Evolutionary conservation across 92 coral and sea anemone genomes (phyloP).

Genomic region (Epizoanthus stellaris): DNA sequence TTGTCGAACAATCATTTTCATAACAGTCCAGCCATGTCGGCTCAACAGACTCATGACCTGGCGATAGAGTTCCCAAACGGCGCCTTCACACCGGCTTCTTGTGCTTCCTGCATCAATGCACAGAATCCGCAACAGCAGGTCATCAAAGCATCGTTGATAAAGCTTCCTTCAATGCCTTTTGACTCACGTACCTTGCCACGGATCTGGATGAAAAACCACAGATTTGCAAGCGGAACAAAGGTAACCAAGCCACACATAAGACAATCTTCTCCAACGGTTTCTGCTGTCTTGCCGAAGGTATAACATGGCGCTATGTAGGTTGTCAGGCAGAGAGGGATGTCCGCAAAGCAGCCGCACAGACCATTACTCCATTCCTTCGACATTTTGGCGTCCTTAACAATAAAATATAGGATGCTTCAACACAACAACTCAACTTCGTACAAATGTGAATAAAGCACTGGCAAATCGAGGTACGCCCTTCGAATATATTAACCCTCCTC

Average conservation of each 20-base stretch:
- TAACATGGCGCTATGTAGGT: slow-evolving; percentile 88
- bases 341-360: slow-evolving; percentile 77
- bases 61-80: slow-evolving; percentile 95
- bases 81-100: slow-evolving; percentile 91
- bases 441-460: too few relatives aligned
- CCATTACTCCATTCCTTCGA: slow-evolving; percentile 76
- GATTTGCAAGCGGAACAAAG: slow-evolving; percentile 79
- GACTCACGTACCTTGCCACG: slow-evolving; percentile 94
- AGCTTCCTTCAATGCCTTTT: slow-evolving; percentile 85
- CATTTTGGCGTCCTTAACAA: slow-evolving; percentile 26
- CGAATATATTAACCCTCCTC: too few relatives aligned
- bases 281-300: slow-evolving; percentile 94
- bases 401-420: neutral
- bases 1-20: too few relatives aligned
- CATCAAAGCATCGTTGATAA: slow-evolving; percentile 74
- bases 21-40: too few relatives aligned
- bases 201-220: slow-evolving; percentile 78
- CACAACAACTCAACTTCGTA: too few relatives aligned
- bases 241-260: slow-evolving; percentile 83
- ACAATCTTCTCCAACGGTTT: slow-evolving; percentile 97
- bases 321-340: slow-evolving; percentile 85
- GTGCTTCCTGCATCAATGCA: slow-evolving; percentile 84
- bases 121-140: slow-evolving; percentile 88
- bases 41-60: slow-evolving; percentile 49
- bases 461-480: too few relatives aligned